These are phyloP conservation scores for Chitala chitala DNA, from an alignment of 2,113 vertebrate species.

Conservation along the genomic window DNA sequence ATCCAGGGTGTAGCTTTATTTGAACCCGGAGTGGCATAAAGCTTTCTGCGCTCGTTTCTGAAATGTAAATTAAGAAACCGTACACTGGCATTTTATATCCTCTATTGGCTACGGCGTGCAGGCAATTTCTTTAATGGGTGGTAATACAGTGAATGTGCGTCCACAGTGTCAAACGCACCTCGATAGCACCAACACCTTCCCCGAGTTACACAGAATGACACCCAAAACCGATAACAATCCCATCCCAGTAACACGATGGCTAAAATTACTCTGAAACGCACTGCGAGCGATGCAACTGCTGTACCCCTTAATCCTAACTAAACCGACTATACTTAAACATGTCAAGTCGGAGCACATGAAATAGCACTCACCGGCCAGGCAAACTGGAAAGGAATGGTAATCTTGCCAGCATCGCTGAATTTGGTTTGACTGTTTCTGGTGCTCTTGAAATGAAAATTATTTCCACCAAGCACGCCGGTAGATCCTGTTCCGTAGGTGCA, in stretches of 20 bases:
- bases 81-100: neutral
- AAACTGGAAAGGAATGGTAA: constrained; percentile 85
- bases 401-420: constrained; percentile 66
- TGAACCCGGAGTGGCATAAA: too few species aligned
- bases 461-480: constrained; percentile 84
- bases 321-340: neutral
- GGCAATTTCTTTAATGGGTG: constrained; percentile 13
- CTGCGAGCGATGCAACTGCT: neutral
- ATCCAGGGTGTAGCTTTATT: too few species aligned
- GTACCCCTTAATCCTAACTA: neutral
- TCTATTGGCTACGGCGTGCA: constrained; percentile 1
- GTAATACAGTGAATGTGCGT: neutral
- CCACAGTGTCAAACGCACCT: neutral
- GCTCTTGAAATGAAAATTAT: constrained; percentile 79
- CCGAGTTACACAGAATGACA: neutral
- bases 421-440: constrained; percentile 61
- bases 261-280: too few species aligned
- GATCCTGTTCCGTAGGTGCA: constrained; percentile 85
- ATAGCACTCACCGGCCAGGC: constrained; percentile 85
- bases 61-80: neutral
- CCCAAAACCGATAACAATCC: neutral
- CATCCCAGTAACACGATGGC: neutral
- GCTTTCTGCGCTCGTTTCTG: neutral
- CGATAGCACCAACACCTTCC: neutral
- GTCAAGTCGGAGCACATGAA: neutral